These are phyloP conservation scores for Aldabrachelys gigantea DNA, from an alignment of 2,113 vertebrate genomes.

Conservation along the genomic window DNA sequence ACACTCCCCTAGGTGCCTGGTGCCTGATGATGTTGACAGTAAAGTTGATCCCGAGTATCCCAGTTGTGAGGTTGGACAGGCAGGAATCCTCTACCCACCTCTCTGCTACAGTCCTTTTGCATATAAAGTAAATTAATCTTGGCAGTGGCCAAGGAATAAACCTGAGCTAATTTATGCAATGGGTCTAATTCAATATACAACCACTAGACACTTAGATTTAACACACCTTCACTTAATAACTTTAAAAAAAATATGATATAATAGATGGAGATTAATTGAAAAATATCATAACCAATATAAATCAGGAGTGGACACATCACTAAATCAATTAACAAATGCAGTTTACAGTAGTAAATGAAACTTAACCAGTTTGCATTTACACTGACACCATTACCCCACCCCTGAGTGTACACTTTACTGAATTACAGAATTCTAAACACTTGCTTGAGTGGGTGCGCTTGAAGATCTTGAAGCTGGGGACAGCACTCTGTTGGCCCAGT, in stretches of 20 bases:
- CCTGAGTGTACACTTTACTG: background rate
- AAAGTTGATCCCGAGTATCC: background rate
- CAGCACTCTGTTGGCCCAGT: background rate
- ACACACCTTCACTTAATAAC: background rate
- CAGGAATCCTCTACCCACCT: background rate
- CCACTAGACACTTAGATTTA: background rate
- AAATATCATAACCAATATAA: background rate
- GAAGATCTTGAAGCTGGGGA: background rate
- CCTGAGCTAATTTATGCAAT: background rate
- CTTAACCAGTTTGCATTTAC: background rate
- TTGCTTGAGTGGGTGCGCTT: background rate
- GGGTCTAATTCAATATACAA: background rate
- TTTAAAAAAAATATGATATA: background rate
- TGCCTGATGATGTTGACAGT: background rate
- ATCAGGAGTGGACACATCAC: background rate
- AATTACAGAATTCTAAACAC: background rate
- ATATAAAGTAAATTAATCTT: background rate
- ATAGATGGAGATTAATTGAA: background rate
- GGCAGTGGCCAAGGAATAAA: background rate
- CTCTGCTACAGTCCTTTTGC: background rate
- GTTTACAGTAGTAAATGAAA: background rate
- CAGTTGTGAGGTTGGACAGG: background rate
- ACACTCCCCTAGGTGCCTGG: background rate
- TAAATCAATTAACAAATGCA: background rate
- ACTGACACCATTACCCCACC: background rate